phyloP scores from a whole-genome alignment of 1,140 invertebrate species.

The Heliconius congener region DNA sequence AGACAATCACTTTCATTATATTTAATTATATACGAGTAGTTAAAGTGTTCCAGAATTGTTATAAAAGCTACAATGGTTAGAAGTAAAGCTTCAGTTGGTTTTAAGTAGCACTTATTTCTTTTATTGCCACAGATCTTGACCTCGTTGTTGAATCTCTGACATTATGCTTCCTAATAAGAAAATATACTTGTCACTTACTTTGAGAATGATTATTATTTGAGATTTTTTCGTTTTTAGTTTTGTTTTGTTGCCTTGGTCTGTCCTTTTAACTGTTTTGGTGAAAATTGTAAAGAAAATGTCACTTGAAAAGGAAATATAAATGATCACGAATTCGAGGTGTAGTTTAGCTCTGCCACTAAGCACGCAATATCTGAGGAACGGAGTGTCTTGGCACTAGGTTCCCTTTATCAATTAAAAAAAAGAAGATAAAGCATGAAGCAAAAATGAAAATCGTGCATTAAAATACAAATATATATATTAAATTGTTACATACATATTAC shows the following conservation, averaged over 20 bases:
- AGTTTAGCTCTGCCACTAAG: too few relatives aligned
- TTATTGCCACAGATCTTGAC: slow-evolving; percentile 11
- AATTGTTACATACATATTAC: neutral
- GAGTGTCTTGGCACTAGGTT: too few relatives aligned
- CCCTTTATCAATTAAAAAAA: too few relatives aligned
- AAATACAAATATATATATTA: neutral
- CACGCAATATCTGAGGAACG: too few relatives aligned
- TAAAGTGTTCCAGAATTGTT: slow-evolving; percentile 3
- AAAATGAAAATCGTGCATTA: neutral
- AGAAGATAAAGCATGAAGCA: neutral
- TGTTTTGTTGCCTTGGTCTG: neutral
- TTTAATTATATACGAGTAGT: slow-evolving; percentile 8
- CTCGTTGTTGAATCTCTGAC: slow-evolving; percentile 1
- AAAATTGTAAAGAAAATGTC: neutral
- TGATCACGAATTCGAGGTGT: too few relatives aligned
- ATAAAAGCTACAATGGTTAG: slow-evolving; percentile 11
- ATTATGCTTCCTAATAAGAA: slow-evolving; percentile 8
- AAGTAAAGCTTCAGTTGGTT: slow-evolving; percentile 4
- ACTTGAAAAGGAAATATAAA: neutral
- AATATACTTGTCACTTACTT: slow-evolving; percentile 8
- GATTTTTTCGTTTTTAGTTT: neutral
- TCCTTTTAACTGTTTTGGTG: neutral
- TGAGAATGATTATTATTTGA: neutral
- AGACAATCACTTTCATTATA: slow-evolving; percentile 5
- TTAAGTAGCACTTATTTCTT: slow-evolving; percentile 12